These are phyloP conservation scores for Diorhabda elongata DNA, from an alignment of 1,140 invertebrate genomes.

Conservation along the genomic window DNA sequence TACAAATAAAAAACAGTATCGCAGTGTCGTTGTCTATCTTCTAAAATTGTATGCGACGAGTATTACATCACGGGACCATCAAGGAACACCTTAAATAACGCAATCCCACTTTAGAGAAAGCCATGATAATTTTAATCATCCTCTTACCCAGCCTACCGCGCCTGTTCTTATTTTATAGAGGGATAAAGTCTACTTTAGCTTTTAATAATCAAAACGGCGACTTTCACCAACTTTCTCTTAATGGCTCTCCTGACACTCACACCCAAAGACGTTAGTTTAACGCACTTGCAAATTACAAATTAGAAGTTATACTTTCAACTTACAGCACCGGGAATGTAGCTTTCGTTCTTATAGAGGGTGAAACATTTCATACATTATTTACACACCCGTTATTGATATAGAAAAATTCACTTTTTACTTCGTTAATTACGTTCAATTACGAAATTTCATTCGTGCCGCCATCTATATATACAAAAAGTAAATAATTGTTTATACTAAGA, in stretches of 20 bases:
- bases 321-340: background rate
- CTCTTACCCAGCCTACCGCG: constrained; percentile 19
- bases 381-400: too few relatives aligned
- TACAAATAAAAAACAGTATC: too few relatives aligned
- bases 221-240: constrained; percentile 38
- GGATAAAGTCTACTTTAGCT: constrained; percentile 24
- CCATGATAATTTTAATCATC: constrained; percentile 40
- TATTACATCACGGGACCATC: constrained; percentile 8
- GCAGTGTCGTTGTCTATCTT: too few relatives aligned
- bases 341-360: constrained; percentile 17
- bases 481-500: too few relatives aligned
- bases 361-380: background rate
- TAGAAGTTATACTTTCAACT: constrained; percentile 41
- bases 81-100: constrained; percentile 36
- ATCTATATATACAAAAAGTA: too few relatives aligned
- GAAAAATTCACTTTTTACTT: too few relatives aligned
- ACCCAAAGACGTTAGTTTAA: constrained; percentile 35
- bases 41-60: too few relatives aligned
- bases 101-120: constrained; percentile 35
- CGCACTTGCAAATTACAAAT: constrained; percentile 41
- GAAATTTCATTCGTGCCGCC: too few relatives aligned
- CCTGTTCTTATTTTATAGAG: constrained; percentile 17
- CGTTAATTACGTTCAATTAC: too few relatives aligned
- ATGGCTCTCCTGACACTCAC: constrained; percentile 37
- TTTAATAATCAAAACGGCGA: constrained; percentile 40